phyloP scores from a whole-genome alignment of 1,140 invertebrate genomes.

The Drosophila kanapiae region DNA sequence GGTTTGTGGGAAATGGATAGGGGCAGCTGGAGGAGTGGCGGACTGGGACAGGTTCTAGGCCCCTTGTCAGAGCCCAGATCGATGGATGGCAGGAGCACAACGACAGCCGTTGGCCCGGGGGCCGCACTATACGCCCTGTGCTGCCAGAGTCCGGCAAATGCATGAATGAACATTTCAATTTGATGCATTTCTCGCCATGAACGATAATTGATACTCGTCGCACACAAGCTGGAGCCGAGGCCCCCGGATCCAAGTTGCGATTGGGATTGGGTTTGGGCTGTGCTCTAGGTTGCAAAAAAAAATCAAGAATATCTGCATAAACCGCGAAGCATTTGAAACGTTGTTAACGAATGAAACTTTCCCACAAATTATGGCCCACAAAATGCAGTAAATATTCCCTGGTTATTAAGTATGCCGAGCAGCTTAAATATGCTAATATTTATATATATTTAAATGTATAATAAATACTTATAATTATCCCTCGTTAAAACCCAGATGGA shows the following conservation, averaged over 20 bases:
- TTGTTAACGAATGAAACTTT: slow-evolving; percentile 18
- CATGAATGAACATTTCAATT: slow-evolving; percentile 65
- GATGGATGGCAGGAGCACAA: slow-evolving; percentile 42
- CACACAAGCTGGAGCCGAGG: slow-evolving; percentile 22
- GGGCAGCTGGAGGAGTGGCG: background rate
- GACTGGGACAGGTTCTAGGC: slow-evolving; percentile 11
- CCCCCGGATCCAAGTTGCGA: background rate
- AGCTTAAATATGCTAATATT: background rate
- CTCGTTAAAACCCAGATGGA: too few relatives aligned
- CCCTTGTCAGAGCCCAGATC: slow-evolving; percentile 29
- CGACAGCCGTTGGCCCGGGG: slow-evolving; percentile 25
- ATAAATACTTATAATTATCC: background rate
- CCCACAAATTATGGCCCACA: slow-evolving; percentile 14
- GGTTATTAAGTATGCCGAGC: background rate
- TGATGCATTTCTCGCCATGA: slow-evolving; percentile 58
- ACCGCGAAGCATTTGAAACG: slow-evolving; percentile 7
- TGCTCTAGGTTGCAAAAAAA: background rate
- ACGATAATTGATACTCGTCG: slow-evolving; percentile 51
- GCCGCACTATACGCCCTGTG: slow-evolving; percentile 3
- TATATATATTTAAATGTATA: background rate
- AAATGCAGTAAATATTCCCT: background rate
- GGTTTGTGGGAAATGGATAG: background rate
- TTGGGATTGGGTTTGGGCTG: background rate
- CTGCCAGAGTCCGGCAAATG: slow-evolving; percentile 47
- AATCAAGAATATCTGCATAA: too few relatives aligned